Conservation (phyloP, 1,140 invertebrate genomes). For the Ceratosolen solmsi region DNA sequence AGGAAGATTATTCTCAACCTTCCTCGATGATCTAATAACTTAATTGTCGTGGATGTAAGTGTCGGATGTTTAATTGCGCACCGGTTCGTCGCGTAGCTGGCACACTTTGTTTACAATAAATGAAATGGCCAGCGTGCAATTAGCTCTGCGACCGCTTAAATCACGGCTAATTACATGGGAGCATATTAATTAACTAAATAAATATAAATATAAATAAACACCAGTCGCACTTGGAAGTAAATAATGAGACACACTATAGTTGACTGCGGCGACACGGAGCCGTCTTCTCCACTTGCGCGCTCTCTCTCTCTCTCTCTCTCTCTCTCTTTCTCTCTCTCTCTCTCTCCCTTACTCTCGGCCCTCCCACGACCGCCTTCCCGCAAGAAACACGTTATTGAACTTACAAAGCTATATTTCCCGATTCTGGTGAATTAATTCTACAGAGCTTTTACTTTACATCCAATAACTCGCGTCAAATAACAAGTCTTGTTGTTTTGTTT, state of each 20-base stretch:
- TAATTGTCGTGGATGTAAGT: neutral
- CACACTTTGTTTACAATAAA: slow-evolving; percentile 8
- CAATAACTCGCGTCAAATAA: too few relatives aligned
- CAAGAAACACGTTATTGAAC: too few relatives aligned
- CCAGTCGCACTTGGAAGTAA: neutral
- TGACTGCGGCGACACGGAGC: neutral
- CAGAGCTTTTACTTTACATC: too few relatives aligned
- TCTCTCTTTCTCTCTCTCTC: too few relatives aligned
- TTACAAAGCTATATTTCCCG: too few relatives aligned
- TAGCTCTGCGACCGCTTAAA: neutral
- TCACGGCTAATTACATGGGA: neutral
- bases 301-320: neutral
- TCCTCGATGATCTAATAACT: slow-evolving; percentile 1
- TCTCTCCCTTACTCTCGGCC: too few relatives aligned
- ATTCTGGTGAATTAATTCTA: too few relatives aligned
- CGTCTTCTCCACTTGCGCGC: neutral
- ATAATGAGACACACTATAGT: neutral
- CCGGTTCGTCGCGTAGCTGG: neutral
- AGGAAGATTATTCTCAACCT: neutral
- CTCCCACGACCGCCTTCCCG: too few relatives aligned
- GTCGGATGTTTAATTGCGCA: slow-evolving; percentile 6
- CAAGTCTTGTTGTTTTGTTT: too few relatives aligned
- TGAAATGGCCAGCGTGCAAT: neutral
- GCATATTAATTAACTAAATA: slow-evolving; percentile 7
- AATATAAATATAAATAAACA: slow-evolving; percentile 22